A percentile compares a stretch with the other conserved stretches of the same genome.
These are phyloP conservation scores for Onychostoma macrolepis DNA, from an alignment of 2,113 vertebrate species.

Conservation along the genomic window DNA sequence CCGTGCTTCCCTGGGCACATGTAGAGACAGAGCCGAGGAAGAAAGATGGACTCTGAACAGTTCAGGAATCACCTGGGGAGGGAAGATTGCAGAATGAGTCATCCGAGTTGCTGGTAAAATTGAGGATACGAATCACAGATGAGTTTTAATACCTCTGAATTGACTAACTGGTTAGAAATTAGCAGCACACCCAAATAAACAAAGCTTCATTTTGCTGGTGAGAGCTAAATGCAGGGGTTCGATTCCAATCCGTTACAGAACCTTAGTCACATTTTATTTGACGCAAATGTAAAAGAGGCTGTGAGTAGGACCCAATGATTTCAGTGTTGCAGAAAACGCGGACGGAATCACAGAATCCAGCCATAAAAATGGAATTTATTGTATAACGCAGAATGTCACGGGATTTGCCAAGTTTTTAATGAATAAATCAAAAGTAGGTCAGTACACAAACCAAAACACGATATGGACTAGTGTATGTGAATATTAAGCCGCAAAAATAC, in stretches of 20 bases:
- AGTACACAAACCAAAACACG: no score
- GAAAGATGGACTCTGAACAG: slow-evolving; percentile 58
- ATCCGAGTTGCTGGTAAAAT: background rate
- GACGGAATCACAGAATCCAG: no score
- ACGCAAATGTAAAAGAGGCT: background rate
- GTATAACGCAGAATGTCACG: no score
- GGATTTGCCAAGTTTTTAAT: no score
- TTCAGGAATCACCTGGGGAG: slow-evolving; percentile 63
- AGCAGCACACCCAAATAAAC: background rate
- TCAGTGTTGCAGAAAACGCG: no score
- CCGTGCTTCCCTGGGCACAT: slow-evolving; percentile 62
- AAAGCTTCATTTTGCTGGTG: background rate
- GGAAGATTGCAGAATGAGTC: background rate
- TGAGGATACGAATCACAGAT: slow-evolving; percentile 19
- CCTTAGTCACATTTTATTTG: background rate
- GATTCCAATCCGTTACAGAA: background rate
- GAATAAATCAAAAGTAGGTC: no score
- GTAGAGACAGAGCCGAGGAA: slow-evolving; percentile 61
- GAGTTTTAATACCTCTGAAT: background rate
- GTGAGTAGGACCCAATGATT: no score
- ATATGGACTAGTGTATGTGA: no score
- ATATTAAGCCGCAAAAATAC: no score
- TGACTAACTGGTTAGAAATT: background rate
- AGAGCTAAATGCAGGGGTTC: background rate
- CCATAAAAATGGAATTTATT: no score